Base-by-base conservation (phyloP, 2,797 vertebrate genomes). In the Serranus cabrilla region DNA sequence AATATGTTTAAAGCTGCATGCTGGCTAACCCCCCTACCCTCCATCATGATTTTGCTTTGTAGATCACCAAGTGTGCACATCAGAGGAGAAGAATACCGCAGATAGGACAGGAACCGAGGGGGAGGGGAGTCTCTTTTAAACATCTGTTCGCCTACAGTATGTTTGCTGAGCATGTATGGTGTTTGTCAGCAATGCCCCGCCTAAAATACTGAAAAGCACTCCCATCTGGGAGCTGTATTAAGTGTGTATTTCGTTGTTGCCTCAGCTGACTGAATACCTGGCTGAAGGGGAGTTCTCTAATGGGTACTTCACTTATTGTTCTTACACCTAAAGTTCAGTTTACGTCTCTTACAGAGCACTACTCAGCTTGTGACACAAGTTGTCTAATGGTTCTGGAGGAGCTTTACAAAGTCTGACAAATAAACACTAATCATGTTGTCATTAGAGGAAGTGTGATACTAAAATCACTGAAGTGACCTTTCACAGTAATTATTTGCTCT, bases 1-100 rank as follows among this genome's bases (percentile, higher is more conserved):
- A 74, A 56, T 46, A 27, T 43, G 54, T 20, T 40, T 5, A 47
- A 70, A 76, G 60, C 61, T 51, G 49, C 23, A 31, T 25, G 54
- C 55, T 65, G 39, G 58, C 20, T 56, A 60, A 69, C 54, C 16
- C 58, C 54, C 11, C 16, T 20, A 18, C 31, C 69, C 60, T 31
- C 45, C 51, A 14, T 25, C 31, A 66, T n/a, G 42, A 67, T 54
- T 67, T 63, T 54, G 27, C 82, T 89, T 90, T 87, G 81, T 84
- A 88, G 88, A 86, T 83, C 76, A 79, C 37, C 47, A 85, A 71
- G 70, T 67, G 70, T 76, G 59, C 72, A 92, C 83, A 85, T 87
- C 83, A 86, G 71, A 90, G 78, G 63, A 80, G 34, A 75, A 60
- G 71, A 80, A 85, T 50, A 89, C 76, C 77, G 42, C 86, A 78